Evolutionary conservation across 2,888 invertebrate genomes (phyloP), one percentile per base, ranked within the genome.

Genomic region (Morpho helenor): DNA sequence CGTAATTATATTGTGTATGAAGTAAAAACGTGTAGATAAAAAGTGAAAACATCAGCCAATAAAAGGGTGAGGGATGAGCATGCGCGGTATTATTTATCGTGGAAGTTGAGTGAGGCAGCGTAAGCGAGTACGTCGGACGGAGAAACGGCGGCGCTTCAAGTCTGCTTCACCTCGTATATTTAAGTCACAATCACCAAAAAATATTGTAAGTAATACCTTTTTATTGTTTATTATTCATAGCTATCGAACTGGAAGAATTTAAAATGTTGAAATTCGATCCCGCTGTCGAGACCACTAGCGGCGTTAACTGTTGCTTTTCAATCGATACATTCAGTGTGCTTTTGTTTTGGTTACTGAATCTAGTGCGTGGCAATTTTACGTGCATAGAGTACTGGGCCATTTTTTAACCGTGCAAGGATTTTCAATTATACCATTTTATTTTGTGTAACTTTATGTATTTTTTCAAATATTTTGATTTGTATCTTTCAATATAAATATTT

Each of bases 271-370:
- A 31, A 31, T 31, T 5, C 31, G 0, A 31, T 31, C 2, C 31
- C 31, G 31, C 31, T 42, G 23, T 45, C 46, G 31, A 31, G 22
- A 10, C 31, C 7, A 49, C 44, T 10, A 45, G 45, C 46, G 51
- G 53, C 60, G 55, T 66, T 60, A 79, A 74, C 82, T 82, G 82
- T 82, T 81, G 82, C 80, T 74, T 67, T 53, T 16, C 68, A 72
- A 82, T 83, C 82, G 73, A 83, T 83, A 75, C 52, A 50, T 60
- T 66, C 66, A 60, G 72, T 77, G 77, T 77, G 79, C 72, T 75
- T 77, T 81, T 83, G 83, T 83, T 82, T 79, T 81, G 80, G 64
- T 76, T 66, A 65, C 69, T 56, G 53, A 61, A 60, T 65, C 63
- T 58, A 23, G 60, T 66, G 63, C 64, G 69, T 65, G 60, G 61